These are phyloP conservation scores for Proterorhinus semilunaris DNA, from an alignment of 2,113 vertebrate species.

Conservation along the genomic window DNA sequence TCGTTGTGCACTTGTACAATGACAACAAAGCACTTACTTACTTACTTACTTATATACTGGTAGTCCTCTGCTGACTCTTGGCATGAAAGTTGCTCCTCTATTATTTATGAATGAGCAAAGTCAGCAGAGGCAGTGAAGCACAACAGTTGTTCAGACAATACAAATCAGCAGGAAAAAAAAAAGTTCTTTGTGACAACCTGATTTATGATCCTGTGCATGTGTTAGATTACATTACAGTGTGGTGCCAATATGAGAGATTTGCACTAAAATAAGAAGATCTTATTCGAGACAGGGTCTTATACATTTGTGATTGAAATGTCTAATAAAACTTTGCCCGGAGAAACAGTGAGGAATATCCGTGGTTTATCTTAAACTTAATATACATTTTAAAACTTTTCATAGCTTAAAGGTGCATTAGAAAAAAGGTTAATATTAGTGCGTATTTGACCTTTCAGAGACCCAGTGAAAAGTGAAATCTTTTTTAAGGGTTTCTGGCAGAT, in stretches of 20 bases:
- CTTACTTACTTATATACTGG: too few relatives aligned
- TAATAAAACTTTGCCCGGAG: neutral
- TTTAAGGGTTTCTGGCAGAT: too few relatives aligned
- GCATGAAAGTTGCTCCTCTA: neutral
- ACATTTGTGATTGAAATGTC: slow-evolving; percentile 2
- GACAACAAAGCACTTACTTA: too few relatives aligned
- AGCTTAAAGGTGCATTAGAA: too few relatives aligned
- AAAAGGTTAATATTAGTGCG: too few relatives aligned
- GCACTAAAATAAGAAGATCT: neutral
- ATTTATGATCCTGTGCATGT: slow-evolving; percentile 4
- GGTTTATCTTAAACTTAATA: neutral
- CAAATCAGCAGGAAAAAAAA: neutral
- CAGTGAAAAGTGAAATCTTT: too few relatives aligned
- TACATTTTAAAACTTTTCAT: neutral
- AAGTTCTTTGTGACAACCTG: neutral
- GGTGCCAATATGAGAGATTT: neutral
- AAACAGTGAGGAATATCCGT: neutral
- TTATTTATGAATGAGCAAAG: neutral
- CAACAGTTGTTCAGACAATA: slow-evolving; percentile 13
- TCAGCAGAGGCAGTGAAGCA: slow-evolving; percentile 8
- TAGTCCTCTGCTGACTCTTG: neutral
- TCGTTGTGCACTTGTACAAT: too few relatives aligned
- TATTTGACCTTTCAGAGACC: too few relatives aligned
- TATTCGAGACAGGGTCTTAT: neutral
- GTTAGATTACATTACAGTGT: neutral